Conservation (phyloP, 2,888 invertebrate genomes). For the Acleris cristana region DNA sequence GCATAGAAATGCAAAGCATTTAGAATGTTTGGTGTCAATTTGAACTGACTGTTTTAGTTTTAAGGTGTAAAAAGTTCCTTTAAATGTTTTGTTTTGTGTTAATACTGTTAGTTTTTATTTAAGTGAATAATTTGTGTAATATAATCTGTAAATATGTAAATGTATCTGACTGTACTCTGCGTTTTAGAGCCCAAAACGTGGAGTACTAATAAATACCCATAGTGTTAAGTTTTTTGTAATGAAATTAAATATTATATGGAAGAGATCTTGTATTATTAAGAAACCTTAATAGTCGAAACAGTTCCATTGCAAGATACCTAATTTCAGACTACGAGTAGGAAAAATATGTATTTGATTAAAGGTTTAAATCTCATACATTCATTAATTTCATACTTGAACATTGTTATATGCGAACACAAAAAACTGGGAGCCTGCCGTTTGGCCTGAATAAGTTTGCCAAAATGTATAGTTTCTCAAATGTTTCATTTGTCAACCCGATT, state of each 20-base stretch:
- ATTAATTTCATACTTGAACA: too few relatives aligned
- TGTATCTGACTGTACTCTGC: conserved; percentile 56
- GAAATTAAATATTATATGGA: conserved; percentile 32
- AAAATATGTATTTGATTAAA: too few relatives aligned
- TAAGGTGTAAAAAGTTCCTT: conserved; percentile 69
- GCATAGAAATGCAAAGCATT: conserved; percentile 71
- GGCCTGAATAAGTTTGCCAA: too few relatives aligned
- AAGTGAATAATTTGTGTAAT: conserved; percentile 44
- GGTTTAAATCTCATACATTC: too few relatives aligned
- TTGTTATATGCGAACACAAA: too few relatives aligned
- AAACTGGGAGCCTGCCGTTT: too few relatives aligned
- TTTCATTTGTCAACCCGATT: too few relatives aligned
- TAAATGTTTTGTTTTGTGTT: conserved; percentile 44
- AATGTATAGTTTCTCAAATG: too few relatives aligned
- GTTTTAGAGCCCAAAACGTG: conserved; percentile 81
- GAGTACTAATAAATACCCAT: conserved; percentile 45
- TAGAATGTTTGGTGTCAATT: conserved; percentile 65
- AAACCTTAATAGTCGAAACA: not conserved
- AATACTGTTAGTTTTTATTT: conserved; percentile 43
- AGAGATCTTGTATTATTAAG: not conserved
- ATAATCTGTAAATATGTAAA: conserved; percentile 38
- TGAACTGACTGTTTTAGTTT: conserved; percentile 44
- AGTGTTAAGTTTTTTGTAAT: conserved; percentile 23
- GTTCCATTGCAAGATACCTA: not conserved
- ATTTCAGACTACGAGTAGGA: too few relatives aligned